These are phyloP conservation scores for Drosophila funebris DNA, from an alignment of 1,140 invertebrate species.

Conservation along the genomic window DNA sequence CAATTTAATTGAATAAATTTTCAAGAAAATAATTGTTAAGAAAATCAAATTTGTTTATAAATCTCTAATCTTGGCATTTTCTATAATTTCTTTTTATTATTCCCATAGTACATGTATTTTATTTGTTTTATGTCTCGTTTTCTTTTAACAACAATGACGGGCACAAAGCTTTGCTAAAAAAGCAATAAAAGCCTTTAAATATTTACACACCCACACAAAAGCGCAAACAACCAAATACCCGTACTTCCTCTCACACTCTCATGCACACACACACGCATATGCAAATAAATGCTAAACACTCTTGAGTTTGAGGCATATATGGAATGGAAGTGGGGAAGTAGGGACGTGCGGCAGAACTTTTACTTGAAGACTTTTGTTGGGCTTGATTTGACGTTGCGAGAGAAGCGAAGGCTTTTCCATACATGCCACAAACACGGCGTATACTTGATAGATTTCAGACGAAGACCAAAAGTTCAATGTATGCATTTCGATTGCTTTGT, in stretches of 20 bases:
- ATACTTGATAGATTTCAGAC: constrained; percentile 72
- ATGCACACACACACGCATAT: constrained; percentile 46
- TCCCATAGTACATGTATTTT: constrained; percentile 7
- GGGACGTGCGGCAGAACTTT: constrained; percentile 16
- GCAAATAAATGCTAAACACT: constrained; percentile 76
- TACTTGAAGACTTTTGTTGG: constrained; percentile 37
- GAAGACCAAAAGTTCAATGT: constrained; percentile 49
- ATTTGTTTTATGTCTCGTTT: constrained; percentile 38
- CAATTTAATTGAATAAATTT: neutral
- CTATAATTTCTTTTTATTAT: constrained; percentile 6
- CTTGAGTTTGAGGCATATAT: constrained; percentile 29
- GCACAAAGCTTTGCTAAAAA: constrained; percentile 46
- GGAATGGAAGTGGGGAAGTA: neutral
- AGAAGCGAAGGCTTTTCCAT: constrained; percentile 19
- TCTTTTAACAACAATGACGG: constrained; percentile 34
- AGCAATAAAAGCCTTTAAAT: constrained; percentile 75
- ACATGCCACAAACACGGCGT: constrained; percentile 58
- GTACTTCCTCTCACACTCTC: neutral
- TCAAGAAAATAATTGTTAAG: neutral
- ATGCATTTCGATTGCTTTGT: constrained; percentile 51
- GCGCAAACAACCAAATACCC: constrained; percentile 61
- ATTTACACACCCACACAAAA: constrained; percentile 71
- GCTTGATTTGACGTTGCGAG: constrained; percentile 42
- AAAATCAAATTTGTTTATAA: constrained; percentile 8
- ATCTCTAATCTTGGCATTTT: constrained; percentile 2